Percentiles rank a stretch among this genome's conserved stretches.
phyloP scores from a whole-genome alignment of 2,888 invertebrate species.

The Agrilus biguttatus region DNA sequence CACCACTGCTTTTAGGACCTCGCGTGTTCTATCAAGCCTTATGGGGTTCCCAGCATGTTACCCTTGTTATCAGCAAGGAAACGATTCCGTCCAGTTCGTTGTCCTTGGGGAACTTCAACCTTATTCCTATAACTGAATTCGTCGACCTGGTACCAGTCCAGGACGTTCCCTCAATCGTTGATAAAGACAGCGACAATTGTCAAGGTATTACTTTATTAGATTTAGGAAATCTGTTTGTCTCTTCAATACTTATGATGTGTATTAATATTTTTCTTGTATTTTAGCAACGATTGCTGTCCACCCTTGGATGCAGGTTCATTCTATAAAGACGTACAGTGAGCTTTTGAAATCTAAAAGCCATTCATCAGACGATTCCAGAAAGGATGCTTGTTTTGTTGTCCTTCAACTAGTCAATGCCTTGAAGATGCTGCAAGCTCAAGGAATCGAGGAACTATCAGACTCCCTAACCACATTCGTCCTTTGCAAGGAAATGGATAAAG shows the following conservation, averaged over 20 bases:
- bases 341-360: constrained; percentile 38
- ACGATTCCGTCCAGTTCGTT: constrained; percentile 37
- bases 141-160: constrained; percentile 61
- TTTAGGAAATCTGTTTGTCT: too few species aligned
- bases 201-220: constrained; percentile 38
- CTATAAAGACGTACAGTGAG: constrained; percentile 55
- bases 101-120: constrained; percentile 44
- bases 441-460: constrained; percentile 63
- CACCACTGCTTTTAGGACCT: constrained; percentile 47
- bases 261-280: constrained; percentile 12
- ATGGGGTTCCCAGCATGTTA: constrained; percentile 60
- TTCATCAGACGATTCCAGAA: constrained; percentile 31
- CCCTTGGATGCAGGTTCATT: constrained; percentile 59
- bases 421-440: constrained; percentile 69
- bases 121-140: constrained; percentile 67
- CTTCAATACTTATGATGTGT: too few species aligned
- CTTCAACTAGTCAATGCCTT: constrained; percentile 69
- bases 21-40: constrained; percentile 62
- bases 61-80: constrained; percentile 50
- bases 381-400: constrained; percentile 63
- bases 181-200: constrained; percentile 44
- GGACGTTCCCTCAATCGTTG: constrained; percentile 36
- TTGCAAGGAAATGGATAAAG: constrained; percentile 49
- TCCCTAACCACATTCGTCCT: constrained; percentile 59
- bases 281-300: constrained; percentile 65